phyloP scores from a whole-genome alignment of 2,113 vertebrate species.

The Urocolius indicus region DNA sequence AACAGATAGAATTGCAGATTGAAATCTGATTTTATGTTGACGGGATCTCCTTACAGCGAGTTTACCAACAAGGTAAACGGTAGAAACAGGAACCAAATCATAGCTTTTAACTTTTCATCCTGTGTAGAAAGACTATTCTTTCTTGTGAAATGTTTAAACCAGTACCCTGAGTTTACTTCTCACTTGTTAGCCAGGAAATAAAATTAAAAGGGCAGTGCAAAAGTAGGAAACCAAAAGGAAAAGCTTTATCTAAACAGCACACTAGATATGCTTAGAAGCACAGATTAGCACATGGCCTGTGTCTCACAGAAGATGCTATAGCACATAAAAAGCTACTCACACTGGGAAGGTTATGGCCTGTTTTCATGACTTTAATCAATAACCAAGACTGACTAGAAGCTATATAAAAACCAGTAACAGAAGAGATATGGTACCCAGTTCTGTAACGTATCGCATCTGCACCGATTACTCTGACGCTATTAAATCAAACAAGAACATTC shows the following conservation, averaged over 20 bases:
- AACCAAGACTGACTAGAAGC: neutral
- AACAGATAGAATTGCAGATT: neutral
- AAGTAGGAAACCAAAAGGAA: constrained; percentile 37
- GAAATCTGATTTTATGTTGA: neutral
- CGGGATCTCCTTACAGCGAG: neutral
- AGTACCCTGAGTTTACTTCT: neutral
- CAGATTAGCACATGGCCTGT: neutral
- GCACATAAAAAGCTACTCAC: neutral
- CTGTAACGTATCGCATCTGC: neutral
- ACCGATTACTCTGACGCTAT: neutral
- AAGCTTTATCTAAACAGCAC: neutral
- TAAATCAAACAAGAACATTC: neutral
- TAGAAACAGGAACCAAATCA: neutral
- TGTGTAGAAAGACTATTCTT: neutral
- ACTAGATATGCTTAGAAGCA: neutral
- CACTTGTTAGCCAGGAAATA: neutral
- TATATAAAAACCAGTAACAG: neutral
- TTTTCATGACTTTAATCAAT: neutral
- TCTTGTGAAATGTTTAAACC: constrained; percentile 3
- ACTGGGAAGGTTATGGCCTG: neutral
- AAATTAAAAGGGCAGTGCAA: neutral
- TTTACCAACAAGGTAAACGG: neutral
- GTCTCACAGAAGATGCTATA: neutral
- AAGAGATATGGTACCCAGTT: neutral
- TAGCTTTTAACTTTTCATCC: neutral